A percentile compares a stretch with the other conserved stretches of the same genome.
These are phyloP conservation scores for Chymomyza costata DNA, from an alignment of 1,140 invertebrate genomes.

Conservation along the genomic window DNA sequence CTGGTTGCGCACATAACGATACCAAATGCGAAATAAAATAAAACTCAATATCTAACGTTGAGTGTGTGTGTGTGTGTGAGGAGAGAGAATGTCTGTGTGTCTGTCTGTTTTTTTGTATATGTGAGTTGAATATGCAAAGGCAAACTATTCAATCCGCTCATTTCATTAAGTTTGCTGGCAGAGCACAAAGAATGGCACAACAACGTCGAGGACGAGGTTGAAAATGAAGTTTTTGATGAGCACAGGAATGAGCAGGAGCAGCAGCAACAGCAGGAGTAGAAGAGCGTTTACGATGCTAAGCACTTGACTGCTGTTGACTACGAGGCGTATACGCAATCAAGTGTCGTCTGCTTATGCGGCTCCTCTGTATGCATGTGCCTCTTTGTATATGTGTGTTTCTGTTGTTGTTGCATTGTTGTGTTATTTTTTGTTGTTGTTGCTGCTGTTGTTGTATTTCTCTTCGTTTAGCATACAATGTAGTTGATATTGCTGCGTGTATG, in stretches of 20 bases:
- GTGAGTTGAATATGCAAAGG: slow-evolving; percentile 9
- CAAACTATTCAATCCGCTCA: slow-evolving; percentile 68
- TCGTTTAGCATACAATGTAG: not conserved
- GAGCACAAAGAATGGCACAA: not conserved
- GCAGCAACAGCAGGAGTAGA: no score
- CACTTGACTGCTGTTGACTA: slow-evolving; percentile 12
- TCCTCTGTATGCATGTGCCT: not conserved
- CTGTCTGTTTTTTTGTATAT: no score
- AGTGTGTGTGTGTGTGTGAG: slow-evolving; percentile 14
- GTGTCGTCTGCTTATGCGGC: not conserved
- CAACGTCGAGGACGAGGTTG: not conserved
- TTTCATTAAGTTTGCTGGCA: slow-evolving; percentile 62
- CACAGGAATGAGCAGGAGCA: not conserved
- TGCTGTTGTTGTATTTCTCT: not conserved
- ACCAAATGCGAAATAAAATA: slow-evolving; percentile 50
- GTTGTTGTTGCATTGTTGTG: slow-evolving; percentile 10
- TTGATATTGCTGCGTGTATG: slow-evolving; percentile 22
- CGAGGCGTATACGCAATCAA: slow-evolving; percentile 57
- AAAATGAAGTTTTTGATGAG: no score
- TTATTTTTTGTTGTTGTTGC: not conserved
- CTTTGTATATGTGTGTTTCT: not conserved
- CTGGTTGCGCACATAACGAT: slow-evolving; percentile 44
- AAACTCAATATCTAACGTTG: slow-evolving; percentile 43
- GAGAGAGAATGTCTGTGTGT: no score
- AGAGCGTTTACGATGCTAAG: no score